These are phyloP conservation scores for Petaurus breviceps DNA, from an alignment of 2,113 vertebrate species.

Conservation along the genomic window DNA sequence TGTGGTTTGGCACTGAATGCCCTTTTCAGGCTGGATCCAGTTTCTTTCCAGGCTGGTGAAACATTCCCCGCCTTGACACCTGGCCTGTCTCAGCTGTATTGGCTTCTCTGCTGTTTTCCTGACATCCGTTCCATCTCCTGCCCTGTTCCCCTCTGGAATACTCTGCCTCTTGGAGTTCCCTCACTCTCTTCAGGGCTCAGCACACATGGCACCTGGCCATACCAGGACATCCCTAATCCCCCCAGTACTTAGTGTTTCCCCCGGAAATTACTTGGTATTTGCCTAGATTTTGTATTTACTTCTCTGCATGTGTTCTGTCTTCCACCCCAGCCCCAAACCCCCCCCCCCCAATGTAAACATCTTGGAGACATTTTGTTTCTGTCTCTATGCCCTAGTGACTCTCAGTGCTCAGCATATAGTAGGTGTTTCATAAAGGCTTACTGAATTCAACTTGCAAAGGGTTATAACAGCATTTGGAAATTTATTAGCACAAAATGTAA, in stretches of 20 bases:
- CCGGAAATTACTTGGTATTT: background rate
- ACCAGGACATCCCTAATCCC: background rate
- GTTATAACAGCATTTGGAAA: background rate
- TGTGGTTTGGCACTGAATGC: background rate
- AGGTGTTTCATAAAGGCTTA: background rate
- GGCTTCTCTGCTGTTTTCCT: background rate
- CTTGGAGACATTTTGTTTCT: too few relatives aligned
- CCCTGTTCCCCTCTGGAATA: background rate
- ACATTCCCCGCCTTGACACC: background rate
- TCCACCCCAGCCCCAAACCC: too few relatives aligned
- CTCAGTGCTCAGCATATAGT: background rate
- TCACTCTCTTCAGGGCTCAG: background rate
- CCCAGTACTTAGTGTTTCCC: background rate
- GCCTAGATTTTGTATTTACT: background rate
- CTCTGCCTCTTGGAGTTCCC: background rate
- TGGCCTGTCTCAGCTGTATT: background rate
- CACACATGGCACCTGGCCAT: background rate
- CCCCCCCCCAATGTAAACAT: too few relatives aligned
- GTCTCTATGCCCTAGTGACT: too few relatives aligned
- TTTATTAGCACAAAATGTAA: background rate
- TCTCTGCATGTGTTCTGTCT: too few relatives aligned
- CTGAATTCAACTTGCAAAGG: background rate
- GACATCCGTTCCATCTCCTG: background rate
- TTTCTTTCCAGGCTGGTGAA: background rate
- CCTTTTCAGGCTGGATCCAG: background rate